phyloP scores from a whole-genome alignment of 2,888 invertebrate species.

The Antheraea yamamai region DNA sequence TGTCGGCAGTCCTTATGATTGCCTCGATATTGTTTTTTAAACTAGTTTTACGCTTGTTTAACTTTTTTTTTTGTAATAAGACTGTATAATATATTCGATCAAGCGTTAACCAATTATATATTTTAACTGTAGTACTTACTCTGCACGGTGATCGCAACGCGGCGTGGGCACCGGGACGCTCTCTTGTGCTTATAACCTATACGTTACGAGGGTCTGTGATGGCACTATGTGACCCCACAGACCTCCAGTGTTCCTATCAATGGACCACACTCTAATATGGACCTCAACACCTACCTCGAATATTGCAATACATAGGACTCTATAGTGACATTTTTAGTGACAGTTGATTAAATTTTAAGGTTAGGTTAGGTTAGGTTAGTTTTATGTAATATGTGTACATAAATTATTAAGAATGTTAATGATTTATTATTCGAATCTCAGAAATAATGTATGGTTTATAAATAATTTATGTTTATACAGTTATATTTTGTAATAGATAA shows the following conservation, averaged over 20 bases:
- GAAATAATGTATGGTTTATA: neutral
- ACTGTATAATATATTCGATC: no score
- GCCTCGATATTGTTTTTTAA: no score
- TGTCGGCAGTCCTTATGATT: no score
- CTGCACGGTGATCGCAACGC: neutral
- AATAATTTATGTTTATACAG: neutral
- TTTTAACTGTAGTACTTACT: neutral
- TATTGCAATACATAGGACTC: neutral
- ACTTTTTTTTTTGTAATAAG: no score
- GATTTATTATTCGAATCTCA: neutral
- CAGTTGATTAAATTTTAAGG: neutral
- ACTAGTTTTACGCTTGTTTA: no score
- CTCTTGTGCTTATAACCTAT: neutral
- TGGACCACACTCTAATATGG: neutral
- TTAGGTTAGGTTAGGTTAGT: neutral
- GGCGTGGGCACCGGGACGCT: neutral
- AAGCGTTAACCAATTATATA: neutral
- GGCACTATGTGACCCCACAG: neutral
- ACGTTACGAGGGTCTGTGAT: neutral
- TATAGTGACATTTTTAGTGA: neutral
- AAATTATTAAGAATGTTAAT: neutral
- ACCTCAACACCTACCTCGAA: neutral
- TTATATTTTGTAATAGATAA: no score
- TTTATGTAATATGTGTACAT: neutral
- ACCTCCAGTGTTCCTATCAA: neutral